Percentiles rank a stretch among this genome's conserved stretches.
phyloP scores from a whole-genome alignment of 2,113 vertebrate genomes.

The Lethenteron reissneri region DNA sequence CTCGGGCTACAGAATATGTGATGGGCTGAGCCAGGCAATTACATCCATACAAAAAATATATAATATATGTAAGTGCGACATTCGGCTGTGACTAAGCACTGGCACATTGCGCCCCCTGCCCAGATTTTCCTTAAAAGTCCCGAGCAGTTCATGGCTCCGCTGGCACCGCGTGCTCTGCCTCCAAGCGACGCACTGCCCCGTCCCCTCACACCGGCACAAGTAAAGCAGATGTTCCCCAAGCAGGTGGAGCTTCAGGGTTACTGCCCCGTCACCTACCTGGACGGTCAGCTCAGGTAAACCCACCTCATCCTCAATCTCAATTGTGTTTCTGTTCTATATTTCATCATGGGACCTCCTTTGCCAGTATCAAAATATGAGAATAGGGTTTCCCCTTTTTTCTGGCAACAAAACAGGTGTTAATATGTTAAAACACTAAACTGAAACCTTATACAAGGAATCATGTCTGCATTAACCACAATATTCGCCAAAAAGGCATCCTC shows the following conservation, averaged over 20 bases:
- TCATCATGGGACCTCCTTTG: not conserved
- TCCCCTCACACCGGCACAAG: constrained; percentile 30
- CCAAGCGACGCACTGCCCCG: constrained; percentile 32
- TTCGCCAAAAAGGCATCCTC: too few relatives aligned
- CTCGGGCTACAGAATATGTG: not conserved
- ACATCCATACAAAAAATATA: too few relatives aligned
- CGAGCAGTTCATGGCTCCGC: constrained; percentile 41
- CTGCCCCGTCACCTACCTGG: constrained; percentile 65
- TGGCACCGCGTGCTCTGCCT: constrained; percentile 41
- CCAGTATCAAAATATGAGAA: too few relatives aligned
- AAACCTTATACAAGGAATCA: not conserved
- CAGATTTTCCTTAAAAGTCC: constrained; percentile 54
- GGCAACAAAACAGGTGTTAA: too few relatives aligned
- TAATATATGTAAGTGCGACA: too few relatives aligned
- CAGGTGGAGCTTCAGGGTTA: constrained; percentile 56
- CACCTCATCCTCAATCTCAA: not conserved
- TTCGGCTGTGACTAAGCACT: too few relatives aligned
- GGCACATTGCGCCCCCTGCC: constrained; percentile 11
- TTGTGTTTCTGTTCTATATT: not conserved
- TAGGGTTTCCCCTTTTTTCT: too few relatives aligned
- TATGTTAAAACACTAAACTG: too few relatives aligned
- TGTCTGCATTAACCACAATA: not conserved
- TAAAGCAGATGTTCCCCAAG: constrained; percentile 42
- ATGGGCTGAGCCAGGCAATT: not conserved
- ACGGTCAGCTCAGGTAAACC: constrained; percentile 52